Evolutionary conservation across 2,113 vertebrate genomes (phyloP).

Genomic region (Machaerirhynchus nigripectus): DNA sequence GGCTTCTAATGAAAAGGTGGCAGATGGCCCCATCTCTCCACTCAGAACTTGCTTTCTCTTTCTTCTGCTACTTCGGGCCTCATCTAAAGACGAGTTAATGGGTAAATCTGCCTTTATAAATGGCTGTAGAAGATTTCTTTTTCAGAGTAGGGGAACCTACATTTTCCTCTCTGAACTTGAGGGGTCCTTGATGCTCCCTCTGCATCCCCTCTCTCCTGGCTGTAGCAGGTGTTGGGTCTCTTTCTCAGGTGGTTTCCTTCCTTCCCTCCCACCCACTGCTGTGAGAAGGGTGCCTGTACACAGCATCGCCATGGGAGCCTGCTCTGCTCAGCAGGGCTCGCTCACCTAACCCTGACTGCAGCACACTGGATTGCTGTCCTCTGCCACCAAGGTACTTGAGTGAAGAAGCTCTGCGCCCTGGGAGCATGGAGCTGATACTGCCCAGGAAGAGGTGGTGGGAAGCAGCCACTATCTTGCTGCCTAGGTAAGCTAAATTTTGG

Average conservation of each 20-base stretch:
- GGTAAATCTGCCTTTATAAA: not conserved
- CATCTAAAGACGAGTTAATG: not conserved
- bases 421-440: not conserved
- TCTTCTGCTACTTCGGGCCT: not conserved
- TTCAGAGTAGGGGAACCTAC: not conserved
- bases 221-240: rapidly evolving
- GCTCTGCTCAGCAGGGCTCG: not conserved
- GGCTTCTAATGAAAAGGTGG: not conserved
- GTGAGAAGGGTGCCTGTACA: not conserved
- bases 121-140: not conserved
- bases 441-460: not conserved
- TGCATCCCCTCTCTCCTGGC: not conserved
- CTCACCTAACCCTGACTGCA: not conserved
- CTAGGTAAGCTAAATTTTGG: constrained; percentile 22
- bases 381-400: not conserved
- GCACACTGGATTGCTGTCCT: not conserved
- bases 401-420: not conserved
- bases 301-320: not conserved
- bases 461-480: not conserved
- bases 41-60: not conserved
- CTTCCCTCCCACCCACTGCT: not conserved
- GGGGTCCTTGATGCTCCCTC: not conserved
- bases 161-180: not conserved
- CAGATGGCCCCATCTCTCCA: not conserved
- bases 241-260: not conserved